A percentile compares a stretch with the other conserved stretches of the same genome.
phyloP scores from a whole-genome alignment of 2,888 invertebrate genomes.

The Rotaria sp. region DNA sequence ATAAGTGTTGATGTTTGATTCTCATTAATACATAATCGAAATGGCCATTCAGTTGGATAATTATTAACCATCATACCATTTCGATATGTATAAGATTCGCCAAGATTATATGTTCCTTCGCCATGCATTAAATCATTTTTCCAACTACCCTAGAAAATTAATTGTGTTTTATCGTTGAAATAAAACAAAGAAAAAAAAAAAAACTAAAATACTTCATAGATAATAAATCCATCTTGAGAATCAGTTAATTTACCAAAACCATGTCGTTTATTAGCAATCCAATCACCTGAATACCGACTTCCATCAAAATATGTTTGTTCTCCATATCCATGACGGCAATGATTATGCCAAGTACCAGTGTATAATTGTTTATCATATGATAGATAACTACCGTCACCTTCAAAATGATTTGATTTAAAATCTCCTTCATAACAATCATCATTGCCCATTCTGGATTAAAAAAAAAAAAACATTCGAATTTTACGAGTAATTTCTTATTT shows the following conservation, averaged over 20 bases:
- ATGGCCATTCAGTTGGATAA: conserved; percentile 23
- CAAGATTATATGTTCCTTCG: conserved; percentile 44
- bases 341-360: conserved; percentile 35
- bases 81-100: conserved; percentile 29
- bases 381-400: conserved; percentile 51
- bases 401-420: conserved; percentile 30
- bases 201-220: conserved; percentile 48
- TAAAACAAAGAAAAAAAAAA: background rate
- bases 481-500: no score
- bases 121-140: conserved; percentile 50
- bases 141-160: conserved; percentile 50
- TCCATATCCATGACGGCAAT: conserved; percentile 37
- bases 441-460: background rate
- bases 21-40: background rate
- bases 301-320: conserved; percentile 44
- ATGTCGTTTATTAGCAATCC: conserved; percentile 51
- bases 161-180: background rate
- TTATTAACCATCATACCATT: conserved; percentile 37
- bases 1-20: background rate
- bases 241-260: conserved; percentile 50
- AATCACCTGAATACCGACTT: conserved; percentile 51
- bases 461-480: background rate
- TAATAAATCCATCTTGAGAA: conserved; percentile 46
- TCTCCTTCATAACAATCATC: conserved; percentile 18
- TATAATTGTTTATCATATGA: conserved; percentile 43